Conservation (phyloP, 1,140 invertebrate species). For the Drosophila azteca region DNA sequence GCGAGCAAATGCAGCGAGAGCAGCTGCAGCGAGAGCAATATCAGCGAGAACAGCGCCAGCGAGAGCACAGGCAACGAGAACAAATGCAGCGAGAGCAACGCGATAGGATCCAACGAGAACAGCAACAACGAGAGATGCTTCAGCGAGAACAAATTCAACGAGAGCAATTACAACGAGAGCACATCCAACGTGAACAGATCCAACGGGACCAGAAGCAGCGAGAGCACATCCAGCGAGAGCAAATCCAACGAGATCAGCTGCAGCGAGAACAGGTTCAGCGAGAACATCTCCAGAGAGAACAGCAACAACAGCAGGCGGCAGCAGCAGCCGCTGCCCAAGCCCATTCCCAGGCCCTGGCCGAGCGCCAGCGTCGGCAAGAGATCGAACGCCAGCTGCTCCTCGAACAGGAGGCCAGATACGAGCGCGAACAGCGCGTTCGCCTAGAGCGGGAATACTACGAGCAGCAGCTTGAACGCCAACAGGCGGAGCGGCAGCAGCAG, state of each 20-base stretch:
- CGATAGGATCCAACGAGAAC: conserved; percentile 10
- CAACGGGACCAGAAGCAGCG: conserved; percentile 23
- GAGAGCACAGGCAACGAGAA: conserved; percentile 24
- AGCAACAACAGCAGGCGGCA: conserved; percentile 59
- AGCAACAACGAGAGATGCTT: conserved; percentile 19
- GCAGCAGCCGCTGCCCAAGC: conserved; percentile 65
- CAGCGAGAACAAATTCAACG: conserved; percentile 21
- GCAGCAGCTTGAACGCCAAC: conserved; percentile 62
- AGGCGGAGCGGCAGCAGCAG: conserved; percentile 57
- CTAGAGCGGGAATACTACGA: conserved; percentile 69
- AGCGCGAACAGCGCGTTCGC: conserved; percentile 64
- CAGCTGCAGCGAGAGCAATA: conserved; percentile 45
- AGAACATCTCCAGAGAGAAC: conserved; percentile 42
- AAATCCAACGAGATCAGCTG: conserved; percentile 32
- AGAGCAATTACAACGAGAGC: conserved; percentile 30
- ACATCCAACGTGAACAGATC: conserved; percentile 13
- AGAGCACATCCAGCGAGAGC: conserved; percentile 32
- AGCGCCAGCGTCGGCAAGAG: conserved; percentile 68
- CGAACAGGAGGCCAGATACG: conserved; percentile 66
- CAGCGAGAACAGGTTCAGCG: conserved; percentile 36
- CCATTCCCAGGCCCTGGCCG: conserved; percentile 44
- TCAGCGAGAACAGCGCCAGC: conserved; percentile 32
- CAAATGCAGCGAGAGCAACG: conserved; percentile 24
- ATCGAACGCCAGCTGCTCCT: conserved; percentile 60
- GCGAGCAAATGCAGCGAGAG: conserved; percentile 43